phyloP scores from a whole-genome alignment of 2,888 invertebrate species.

The Clepsis dumicolana region DNA sequence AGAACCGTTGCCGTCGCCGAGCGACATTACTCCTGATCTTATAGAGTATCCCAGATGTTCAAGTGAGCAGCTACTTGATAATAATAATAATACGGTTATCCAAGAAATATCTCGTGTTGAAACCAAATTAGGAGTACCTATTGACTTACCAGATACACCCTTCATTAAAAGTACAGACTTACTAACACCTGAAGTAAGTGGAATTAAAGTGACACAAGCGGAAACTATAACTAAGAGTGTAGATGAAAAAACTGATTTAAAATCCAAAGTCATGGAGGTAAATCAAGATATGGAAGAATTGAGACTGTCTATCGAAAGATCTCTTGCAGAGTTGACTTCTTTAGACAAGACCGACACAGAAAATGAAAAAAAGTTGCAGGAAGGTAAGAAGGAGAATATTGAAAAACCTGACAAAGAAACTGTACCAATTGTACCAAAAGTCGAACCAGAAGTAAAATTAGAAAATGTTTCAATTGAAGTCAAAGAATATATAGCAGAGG shows the following conservation, averaged over 20 bases:
- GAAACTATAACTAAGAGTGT: constrained; percentile 45
- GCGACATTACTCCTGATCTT: constrained; percentile 65
- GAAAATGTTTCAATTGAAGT: constrained; percentile 43
- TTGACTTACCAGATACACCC: constrained; percentile 54
- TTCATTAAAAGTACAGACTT: constrained; percentile 61
- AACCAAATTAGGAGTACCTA: constrained; percentile 52
- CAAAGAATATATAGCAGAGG: constrained; percentile 40
- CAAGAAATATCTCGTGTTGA: constrained; percentile 62
- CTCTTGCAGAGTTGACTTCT: constrained; percentile 73
- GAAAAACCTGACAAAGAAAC: constrained; percentile 4
- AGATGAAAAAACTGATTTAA: constrained; percentile 71
- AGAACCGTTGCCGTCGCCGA: constrained; percentile 56
- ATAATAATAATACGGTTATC: constrained; percentile 72
- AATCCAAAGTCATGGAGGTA: constrained; percentile 79
- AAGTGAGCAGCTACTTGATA: constrained; percentile 65
- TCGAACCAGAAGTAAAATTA: not conserved
- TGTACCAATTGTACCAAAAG: not conserved
- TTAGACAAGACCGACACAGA: constrained; percentile 68
- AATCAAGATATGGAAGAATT: constrained; percentile 80
- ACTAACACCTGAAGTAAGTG: constrained; percentile 52
- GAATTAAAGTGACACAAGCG: constrained; percentile 48
- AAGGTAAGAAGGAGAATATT: constrained; percentile 12
- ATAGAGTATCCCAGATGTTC: constrained; percentile 69
- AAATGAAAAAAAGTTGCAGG: constrained; percentile 53
- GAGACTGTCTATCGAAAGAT: constrained; percentile 74